These are phyloP conservation scores for Enhydra lutris DNA, from an alignment of 2,113 vertebrate genomes.

Conservation along the genomic window DNA sequence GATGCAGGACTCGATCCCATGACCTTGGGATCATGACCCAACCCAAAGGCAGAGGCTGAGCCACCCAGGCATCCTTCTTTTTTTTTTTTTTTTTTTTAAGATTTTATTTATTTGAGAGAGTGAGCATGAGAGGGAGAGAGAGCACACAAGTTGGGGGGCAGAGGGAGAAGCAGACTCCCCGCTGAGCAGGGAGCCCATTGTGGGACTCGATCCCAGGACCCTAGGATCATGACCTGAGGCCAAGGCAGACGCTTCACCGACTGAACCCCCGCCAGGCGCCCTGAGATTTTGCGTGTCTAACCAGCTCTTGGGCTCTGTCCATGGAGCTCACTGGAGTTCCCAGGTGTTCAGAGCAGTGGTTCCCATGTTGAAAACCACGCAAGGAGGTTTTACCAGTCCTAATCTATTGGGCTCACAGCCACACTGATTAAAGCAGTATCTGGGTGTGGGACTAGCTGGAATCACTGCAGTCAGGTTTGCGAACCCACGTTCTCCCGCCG, in stretches of 20 bases:
- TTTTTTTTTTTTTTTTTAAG: too few relatives aligned
- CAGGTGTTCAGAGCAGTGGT: not conserved
- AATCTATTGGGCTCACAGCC: rapidly evolving
- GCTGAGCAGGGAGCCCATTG: not conserved
- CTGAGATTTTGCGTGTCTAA: not conserved
- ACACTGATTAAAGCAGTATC: rapidly evolving
- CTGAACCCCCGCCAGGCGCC: not conserved
- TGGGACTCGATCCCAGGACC: not conserved
- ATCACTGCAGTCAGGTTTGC: too few relatives aligned
- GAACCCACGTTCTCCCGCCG: rapidly evolving
- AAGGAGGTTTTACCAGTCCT: not conserved
- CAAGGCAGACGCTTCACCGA: not conserved
- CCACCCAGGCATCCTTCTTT: not conserved
- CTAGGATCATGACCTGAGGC: not conserved
- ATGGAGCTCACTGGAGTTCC: too few relatives aligned
- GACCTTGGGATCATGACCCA: not conserved
- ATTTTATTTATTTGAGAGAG: too few relatives aligned
- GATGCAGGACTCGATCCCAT: not conserved
- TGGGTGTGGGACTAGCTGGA: rapidly evolving
- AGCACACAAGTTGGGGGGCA: too few relatives aligned
- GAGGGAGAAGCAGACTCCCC: not conserved
- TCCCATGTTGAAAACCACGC: not conserved
- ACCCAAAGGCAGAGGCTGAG: not conserved
- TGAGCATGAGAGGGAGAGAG: not conserved
- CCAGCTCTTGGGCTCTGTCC: too few relatives aligned